Base-by-base conservation (phyloP, 1,140 invertebrate species). In the Drosophila trapezifrons region DNA sequence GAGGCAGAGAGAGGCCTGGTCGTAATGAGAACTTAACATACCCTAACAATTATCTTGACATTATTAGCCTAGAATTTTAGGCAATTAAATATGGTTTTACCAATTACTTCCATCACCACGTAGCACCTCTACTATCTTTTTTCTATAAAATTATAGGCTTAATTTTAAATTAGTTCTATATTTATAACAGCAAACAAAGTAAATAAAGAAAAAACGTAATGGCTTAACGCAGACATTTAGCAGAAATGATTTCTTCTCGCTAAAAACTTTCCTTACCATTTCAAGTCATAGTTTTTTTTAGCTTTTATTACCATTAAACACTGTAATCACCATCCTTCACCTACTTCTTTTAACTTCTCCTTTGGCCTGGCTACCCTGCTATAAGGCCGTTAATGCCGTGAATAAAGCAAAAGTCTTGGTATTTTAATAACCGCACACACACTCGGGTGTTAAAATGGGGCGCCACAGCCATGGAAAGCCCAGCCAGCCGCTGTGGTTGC, bases 341-440 rank as follows among this genome's bases (percentile, higher is more conserved):
- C 35, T 58, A 69, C 51, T 49, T 65, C 12, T 29, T 9, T 27
- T 17, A 5, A 51, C n/a, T 27, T 32, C 17, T 37, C 47, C 13
- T 18, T 27, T 20, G 70, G 27, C 25, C 6, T 20, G 18, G 12
- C 25, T 45, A 40, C 18, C 17, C 40, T n/a, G 45, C 27, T 13
- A 20, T 20, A 37, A 58, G 18, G 17, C 22, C 43, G 32, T 42
- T 51, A 54, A 49, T 77, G 17, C 55, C 57, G 58, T 42, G 43
- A 42, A 62, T 77, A 29, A 32, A 55, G 22, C 42, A 55, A 25
- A 55, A 59, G 46, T 58, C 75, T 56, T 71, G 58, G 49, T 40
- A 45, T 74, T 75, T 71, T 75, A 80, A 65, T 75, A 79, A 71
- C 49, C 64, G 78, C 52, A 81, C 66, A 81, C 66, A 72, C n/a